Evolutionary conservation across 2,797 vertebrate species (phyloP), one percentile per base, ranked within the genome.

Genomic region (Mormyrus proboscirostris): DNA sequence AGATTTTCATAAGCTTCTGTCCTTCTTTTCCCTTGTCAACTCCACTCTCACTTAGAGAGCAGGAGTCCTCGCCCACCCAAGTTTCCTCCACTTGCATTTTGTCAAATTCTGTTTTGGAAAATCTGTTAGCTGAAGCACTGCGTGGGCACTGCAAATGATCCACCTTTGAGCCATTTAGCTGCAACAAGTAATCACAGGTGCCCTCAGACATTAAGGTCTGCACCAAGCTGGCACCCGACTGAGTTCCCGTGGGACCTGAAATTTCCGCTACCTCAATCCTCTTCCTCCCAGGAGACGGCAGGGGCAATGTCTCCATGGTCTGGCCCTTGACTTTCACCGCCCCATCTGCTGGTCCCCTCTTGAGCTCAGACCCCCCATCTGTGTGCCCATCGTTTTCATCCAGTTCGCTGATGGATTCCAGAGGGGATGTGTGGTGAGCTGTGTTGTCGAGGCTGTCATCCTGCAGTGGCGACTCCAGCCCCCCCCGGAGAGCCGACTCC

Each of bases 391-490:
- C 92, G 1, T 73, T 88, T 84, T 93, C 92, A 38, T 89, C 88
- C 82, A 91, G 59, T 86, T 92, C 92, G 87, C 41, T 92, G 10
- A 93, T 91, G 12, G 91, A 90, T 73, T 92, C 89, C 73, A 92
- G 57, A 16, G 92, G 90, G 19, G 90, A 91, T 10, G 22, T 19
- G 73, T 29, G 87, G 73, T 89, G 89, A 38, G 25, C 47, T 86
- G 89, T 10, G 47, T 44, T 87, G 85, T 88, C 89, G 12, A 87
- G 51, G 33, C 88, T 89, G 76, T 90, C 88, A 57, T 90, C 65
- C 22, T 50, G 41, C 4, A 59, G 25, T 86, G 88, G 82, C 2
- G 51, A 87, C 41, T 53, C 73, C 57, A 73, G 85, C 6, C 51
- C 55, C 10, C 33, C 79, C n/a, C 25, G 16, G 59, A 85, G n/a